phyloP scores from a whole-genome alignment of 2,113 vertebrate genomes.

The Phoxinus phoxinus region DNA sequence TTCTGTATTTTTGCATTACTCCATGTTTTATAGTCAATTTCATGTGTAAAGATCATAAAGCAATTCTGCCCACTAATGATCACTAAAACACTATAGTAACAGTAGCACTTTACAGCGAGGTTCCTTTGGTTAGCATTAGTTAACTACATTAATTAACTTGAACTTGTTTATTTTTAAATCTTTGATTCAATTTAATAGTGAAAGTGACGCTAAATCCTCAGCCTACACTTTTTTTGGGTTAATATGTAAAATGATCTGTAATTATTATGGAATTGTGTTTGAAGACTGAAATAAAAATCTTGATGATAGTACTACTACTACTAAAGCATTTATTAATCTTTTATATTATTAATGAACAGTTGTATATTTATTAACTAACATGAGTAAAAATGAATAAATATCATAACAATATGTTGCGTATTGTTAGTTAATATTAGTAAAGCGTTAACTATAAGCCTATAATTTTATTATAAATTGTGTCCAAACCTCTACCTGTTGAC shows the following conservation, averaged over 20 bases:
- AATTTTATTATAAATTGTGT: not conserved
- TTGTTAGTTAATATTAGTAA: not conserved
- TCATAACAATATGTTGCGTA: not conserved
- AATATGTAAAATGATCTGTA: too few species aligned
- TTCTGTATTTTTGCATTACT: not conserved
- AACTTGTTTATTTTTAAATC: too few species aligned
- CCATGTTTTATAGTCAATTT: not conserved
- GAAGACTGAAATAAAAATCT: too few species aligned
- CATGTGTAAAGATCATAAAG: not conserved
- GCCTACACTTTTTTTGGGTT: too few species aligned
- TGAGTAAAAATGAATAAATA: not conserved
- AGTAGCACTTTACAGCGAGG: not conserved
- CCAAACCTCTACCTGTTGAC: not conserved
- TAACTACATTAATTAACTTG: not conserved
- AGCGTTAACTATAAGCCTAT: not conserved
- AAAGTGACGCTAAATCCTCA: too few species aligned
- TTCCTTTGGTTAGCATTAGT: not conserved
- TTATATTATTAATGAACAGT: too few species aligned
- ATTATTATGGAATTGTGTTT: too few species aligned
- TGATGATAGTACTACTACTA: too few species aligned
- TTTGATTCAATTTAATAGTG: too few species aligned
- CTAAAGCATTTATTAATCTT: too few species aligned
- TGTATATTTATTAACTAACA: too few species aligned
- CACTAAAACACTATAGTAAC: not conserved
- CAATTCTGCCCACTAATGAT: not conserved